These are phyloP conservation scores for Pectinophora gossypiella DNA, from an alignment of 1,140 invertebrate species.

Conservation along the genomic window DNA sequence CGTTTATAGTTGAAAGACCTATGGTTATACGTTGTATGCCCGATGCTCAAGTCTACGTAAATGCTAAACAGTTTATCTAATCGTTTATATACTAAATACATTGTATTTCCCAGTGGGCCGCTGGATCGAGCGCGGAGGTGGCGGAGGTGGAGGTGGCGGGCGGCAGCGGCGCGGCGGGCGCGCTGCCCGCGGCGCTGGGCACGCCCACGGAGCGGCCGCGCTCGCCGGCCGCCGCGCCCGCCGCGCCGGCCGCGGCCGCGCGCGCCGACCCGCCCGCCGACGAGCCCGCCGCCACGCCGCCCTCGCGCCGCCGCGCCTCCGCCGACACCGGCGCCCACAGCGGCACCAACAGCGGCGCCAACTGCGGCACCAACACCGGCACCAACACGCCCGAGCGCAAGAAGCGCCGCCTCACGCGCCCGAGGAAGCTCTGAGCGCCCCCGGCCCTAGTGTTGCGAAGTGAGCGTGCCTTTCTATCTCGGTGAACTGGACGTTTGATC, in stretches of 20 bases:
- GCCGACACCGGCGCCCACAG: slow-evolving; percentile 22
- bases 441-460: neutral
- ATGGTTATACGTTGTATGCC: too few species aligned
- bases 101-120: slow-evolving; percentile 6
- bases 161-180: slow-evolving; percentile 19
- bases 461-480: too few species aligned
- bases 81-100: too few species aligned
- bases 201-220: slow-evolving; percentile 4
- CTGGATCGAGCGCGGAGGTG: slow-evolving; percentile 20
- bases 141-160: slow-evolving; percentile 20
- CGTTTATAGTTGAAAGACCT: too few species aligned
- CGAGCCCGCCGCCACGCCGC: slow-evolving; percentile 27
- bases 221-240: slow-evolving; percentile 11
- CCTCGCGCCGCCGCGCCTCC: slow-evolving; percentile 41
- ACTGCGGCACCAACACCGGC: slow-evolving; percentile 12
- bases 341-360: slow-evolving; percentile 7
- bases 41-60: too few species aligned
- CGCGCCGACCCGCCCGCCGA: slow-evolving; percentile 11
- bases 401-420: slow-evolving; percentile 60
- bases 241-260: neutral
- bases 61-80: too few species aligned
- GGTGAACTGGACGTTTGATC: too few species aligned
- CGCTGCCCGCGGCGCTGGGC: neutral
- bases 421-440: slow-evolving; percentile 48
- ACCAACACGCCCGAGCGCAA: slow-evolving; percentile 50